phyloP scores from a whole-genome alignment of 2,888 invertebrate species.

The Drosophila peninsularis region DNA sequence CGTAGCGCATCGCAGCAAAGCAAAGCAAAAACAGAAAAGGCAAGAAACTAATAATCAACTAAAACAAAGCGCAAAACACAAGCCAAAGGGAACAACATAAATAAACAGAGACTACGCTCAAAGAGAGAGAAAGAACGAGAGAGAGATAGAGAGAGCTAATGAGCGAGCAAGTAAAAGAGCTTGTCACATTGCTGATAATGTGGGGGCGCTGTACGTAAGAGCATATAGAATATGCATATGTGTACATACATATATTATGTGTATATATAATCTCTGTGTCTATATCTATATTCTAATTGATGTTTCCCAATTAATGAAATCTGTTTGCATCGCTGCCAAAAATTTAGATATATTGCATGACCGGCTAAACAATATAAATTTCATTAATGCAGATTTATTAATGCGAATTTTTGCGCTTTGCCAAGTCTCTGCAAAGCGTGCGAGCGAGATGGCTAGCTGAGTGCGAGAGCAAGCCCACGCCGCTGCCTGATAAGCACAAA shows the following conservation, averaged over 20 bases:
- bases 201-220: slow-evolving; percentile 26
- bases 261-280: neutral
- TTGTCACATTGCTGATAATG: slow-evolving; percentile 51
- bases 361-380: slow-evolving; percentile 39
- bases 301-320: slow-evolving; percentile 58
- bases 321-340: slow-evolving; percentile 56
- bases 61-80: slow-evolving; percentile 46
- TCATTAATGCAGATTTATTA: slow-evolving; percentile 60
- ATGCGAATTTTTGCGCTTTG: slow-evolving; percentile 26
- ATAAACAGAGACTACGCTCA: slow-evolving; percentile 48
- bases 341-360: slow-evolving; percentile 43
- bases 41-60: slow-evolving; percentile 44
- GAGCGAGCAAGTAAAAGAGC: slow-evolving; percentile 4
- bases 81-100: slow-evolving; percentile 55
- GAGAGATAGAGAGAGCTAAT: slow-evolving; percentile 3
- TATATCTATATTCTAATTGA: slow-evolving; percentile 14
- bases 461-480: slow-evolving; percentile 45
- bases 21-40: slow-evolving; percentile 31
- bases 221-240: slow-evolving; percentile 5
- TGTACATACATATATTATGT: neutral
- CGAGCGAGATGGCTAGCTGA: slow-evolving; percentile 10
- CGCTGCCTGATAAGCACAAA: slow-evolving; percentile 50
- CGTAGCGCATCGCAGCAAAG: slow-evolving; percentile 34
- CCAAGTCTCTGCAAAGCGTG: slow-evolving; percentile 4
- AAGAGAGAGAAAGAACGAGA: slow-evolving; percentile 2